Base-by-base conservation (phyloP, 2,888 invertebrate species). In the Chouioia cunea region DNA sequence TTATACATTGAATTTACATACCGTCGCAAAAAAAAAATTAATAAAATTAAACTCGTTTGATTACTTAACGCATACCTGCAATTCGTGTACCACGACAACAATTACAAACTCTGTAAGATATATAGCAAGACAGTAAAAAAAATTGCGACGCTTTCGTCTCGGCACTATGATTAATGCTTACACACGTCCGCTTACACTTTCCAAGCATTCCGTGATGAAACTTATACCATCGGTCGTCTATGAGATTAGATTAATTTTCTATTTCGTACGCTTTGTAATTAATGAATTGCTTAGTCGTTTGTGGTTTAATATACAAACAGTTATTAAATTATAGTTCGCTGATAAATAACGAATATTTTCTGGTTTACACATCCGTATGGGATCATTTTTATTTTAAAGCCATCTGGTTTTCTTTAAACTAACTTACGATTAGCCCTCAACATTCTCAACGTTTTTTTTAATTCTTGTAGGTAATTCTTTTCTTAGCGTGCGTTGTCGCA, bases 401-500 rank as follows among this genome's bases (percentile, higher is more conserved):
- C n/a, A n/a, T n/a, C n/a, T n/a, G n/a, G n/a, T n/a, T n/a, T n/a
- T n/a, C n/a, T n/a, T n/a, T n/a, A n/a, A n/a, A n/a, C n/a, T n/a
- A n/a, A n/a, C n/a, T n/a, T n/a, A n/a, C n/a, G n/a, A n/a, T n/a
- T n/a, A n/a, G n/a, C n/a, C n/a, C n/a, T n/a, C n/a, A n/a, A 59
- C 18, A 20, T 16, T 8, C 14, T 70, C 47, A 46, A 20, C 12
- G 57, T 54, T n/a, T 22, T 48, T 60, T 16, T 58, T n/a, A 23
- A 15, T 46, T 20, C 18, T 56, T 70, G n/a, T 74, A 83, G 83
- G 56, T 54, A 64, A 69, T 82, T 48, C 57, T 83, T 20, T 58
- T 81, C 44, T 57, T 80, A 65, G 80, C 74, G 74, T 71, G 83
- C 15, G 65, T 80, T 74, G 78, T 76, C 58, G 67, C 75, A 62